Evolutionary conservation across 1,140 invertebrate species (phyloP).

Genomic region (Parapsyche elsis): DNA sequence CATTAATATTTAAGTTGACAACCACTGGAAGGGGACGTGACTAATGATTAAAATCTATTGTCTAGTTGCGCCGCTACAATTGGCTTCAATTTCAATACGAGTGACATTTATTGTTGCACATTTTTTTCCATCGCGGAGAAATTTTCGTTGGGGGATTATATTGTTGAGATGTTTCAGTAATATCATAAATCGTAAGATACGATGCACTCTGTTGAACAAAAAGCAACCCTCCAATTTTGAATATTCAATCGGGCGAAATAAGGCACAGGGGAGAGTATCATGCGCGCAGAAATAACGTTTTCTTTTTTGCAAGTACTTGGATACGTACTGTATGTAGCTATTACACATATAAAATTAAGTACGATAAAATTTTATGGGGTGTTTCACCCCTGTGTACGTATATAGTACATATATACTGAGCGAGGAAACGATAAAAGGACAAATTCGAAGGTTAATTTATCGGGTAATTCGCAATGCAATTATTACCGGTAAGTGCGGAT

Average conservation of each 20-base stretch:
- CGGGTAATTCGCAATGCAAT: slow-evolving; percentile 23
- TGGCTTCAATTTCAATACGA: background rate
- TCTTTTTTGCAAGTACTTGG: too few relatives aligned
- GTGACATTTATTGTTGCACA: background rate
- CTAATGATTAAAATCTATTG: slow-evolving; percentile 34
- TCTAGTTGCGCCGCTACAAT: slow-evolving; percentile 20
- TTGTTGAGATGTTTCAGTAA: background rate
- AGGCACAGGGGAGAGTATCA: slow-evolving; percentile 11
- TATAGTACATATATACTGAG: background rate
- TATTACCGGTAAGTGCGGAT: background rate
- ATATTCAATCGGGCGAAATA: slow-evolving; percentile 41
- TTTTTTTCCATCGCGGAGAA: too few relatives aligned
- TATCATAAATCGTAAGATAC: slow-evolving; percentile 27
- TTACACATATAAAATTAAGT: slow-evolving; percentile 20
- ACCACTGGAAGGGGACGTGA: slow-evolving; percentile 6
- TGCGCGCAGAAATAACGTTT: too few relatives aligned
- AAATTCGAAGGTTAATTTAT: slow-evolving; percentile 11
- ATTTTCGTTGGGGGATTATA: background rate
- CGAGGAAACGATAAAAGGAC: slow-evolving; percentile 3
- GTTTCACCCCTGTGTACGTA: background rate
- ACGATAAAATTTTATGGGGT: slow-evolving; percentile 35
- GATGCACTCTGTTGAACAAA: background rate
- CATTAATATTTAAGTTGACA: slow-evolving; percentile 33
- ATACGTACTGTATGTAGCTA: background rate
- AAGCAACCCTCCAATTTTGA: slow-evolving; percentile 12